Conservation (phyloP, 2,113 vertebrate genomes). For the Pangasianodon gigas region DNA sequence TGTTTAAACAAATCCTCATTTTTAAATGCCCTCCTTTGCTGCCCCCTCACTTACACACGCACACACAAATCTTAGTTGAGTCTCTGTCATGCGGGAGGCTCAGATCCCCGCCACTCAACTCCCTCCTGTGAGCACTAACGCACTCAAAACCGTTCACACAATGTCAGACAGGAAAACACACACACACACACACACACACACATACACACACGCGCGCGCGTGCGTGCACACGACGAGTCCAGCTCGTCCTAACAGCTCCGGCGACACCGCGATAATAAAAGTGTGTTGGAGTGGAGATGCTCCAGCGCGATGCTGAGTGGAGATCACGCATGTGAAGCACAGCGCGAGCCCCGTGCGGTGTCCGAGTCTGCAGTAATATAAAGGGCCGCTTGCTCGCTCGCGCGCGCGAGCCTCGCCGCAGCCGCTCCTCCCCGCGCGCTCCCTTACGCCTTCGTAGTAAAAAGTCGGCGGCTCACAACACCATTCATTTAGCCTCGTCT, state of each 20-base stretch:
- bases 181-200: background rate
- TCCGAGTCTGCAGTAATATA: background rate
- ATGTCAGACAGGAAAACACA: background rate
- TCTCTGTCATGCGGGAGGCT: background rate
- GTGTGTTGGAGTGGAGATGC: conserved; percentile 36
- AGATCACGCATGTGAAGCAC: conserved; percentile 55
- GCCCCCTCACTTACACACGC: background rate
- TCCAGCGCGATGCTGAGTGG: conserved; percentile 44
- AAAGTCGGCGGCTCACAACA: conserved; percentile 59
- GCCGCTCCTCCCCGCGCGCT: conserved; percentile 50
- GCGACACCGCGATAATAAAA: background rate
- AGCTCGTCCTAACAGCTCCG: background rate
- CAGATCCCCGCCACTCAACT: background rate
- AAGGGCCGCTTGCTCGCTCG: conserved; percentile 63
- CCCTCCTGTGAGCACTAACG: background rate
- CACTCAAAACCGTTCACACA: background rate
- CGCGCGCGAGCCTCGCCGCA: conserved; percentile 51
- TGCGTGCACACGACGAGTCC: background rate
- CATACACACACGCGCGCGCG: background rate
- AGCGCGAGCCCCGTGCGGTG: conserved; percentile 48
- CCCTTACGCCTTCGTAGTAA: conserved; percentile 53
- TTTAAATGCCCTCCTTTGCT: conserved; percentile 35
- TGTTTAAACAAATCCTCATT: conserved; percentile 37
- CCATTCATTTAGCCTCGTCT: conserved; percentile 38
- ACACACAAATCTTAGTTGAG: background rate